Conservation (phyloP, 1,140 invertebrate genomes). For the Glomeris maerens region DNA sequence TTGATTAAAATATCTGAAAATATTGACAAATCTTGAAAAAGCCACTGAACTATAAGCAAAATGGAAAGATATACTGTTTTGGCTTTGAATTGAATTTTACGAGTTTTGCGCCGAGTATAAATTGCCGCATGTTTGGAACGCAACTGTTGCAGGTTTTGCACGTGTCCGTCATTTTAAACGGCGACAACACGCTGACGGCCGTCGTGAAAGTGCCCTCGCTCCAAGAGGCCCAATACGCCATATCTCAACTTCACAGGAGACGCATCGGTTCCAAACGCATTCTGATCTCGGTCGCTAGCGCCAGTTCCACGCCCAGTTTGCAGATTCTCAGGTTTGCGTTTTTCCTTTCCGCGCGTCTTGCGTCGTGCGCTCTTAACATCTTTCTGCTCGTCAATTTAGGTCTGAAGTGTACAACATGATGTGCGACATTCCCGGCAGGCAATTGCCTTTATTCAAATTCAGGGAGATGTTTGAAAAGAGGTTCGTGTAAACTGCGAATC, state of each 20-base stretch:
- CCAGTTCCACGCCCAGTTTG: slow-evolving; percentile 42
- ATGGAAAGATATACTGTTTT: too few relatives aligned
- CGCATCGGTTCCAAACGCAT: slow-evolving; percentile 71
- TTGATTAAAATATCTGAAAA: too few relatives aligned
- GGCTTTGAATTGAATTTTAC: too few relatives aligned
- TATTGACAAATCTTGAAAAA: too few relatives aligned
- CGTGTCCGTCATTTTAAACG: slow-evolving; percentile 47
- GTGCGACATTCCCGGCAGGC: slow-evolving; percentile 55
- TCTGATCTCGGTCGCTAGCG: slow-evolving; percentile 55
- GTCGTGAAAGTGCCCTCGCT: slow-evolving; percentile 46
- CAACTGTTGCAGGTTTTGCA: slow-evolving; percentile 42
- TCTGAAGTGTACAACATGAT: slow-evolving; percentile 40
- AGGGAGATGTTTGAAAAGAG: slow-evolving; percentile 69
- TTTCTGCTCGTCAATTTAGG: slow-evolving; percentile 31
- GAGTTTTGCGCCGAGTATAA: too few relatives aligned
- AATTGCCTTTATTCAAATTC: slow-evolving; percentile 68
- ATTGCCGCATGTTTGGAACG: background rate
- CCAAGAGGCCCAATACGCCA: slow-evolving; percentile 62
- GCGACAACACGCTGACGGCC: slow-evolving; percentile 51
- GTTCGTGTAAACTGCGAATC: too few relatives aligned
- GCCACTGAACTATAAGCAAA: too few relatives aligned
- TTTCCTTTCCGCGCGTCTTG: slow-evolving; percentile 9
- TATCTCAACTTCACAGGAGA: slow-evolving; percentile 63
- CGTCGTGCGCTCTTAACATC: slow-evolving; percentile 36
- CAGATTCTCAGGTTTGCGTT: slow-evolving; percentile 41